Evolutionary conservation across 2,113 vertebrate genomes (phyloP), one percentile per base, ranked within the genome.

Genomic region (Alethe castanea): DNA sequence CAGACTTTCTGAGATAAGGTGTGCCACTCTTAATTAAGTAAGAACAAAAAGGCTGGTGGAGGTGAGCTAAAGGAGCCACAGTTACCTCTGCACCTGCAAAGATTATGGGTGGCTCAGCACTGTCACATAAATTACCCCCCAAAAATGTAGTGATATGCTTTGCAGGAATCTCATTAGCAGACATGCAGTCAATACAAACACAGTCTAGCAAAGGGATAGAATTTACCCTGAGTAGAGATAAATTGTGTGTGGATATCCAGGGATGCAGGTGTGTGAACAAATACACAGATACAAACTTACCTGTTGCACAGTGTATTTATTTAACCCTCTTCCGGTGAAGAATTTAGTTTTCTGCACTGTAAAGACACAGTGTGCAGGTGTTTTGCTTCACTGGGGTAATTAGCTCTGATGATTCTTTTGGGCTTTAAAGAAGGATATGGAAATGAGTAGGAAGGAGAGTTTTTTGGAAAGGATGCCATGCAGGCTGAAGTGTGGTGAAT

Each of bases 71-170:
- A 87, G 48, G 42, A 73, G 8, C 9, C 24, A 45, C 19, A 48
- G 20, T 36, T 97, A 45, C 29, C 18, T 52, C 53, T 59, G 15
- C 24, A 29, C 13, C 56, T 70, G 62, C n/a, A 57, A 80, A 61
- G 16, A 28, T 10, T 61, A 11, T 24, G 14, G 12, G 23, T 0
- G 0, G 17, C 45, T 65, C 4, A 15, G 38, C 38, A 28, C 24
- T 54, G 19, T 35, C 0, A 5, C 0, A 5, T 50, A 80, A 81
- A 59, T 25, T 48, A 64, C 3, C 1, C 14, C 4, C 4, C 1
- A 50, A 88, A 87, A 73, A 60, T 28, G 25, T 40, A 74, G 40
- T 52, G 56, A 36, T 9, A 19, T 76, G 19, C 12, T 90, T 82
- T 77, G 38, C 54, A 81, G 67, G 35, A 78, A 70, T 81, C 47